Conservation (phyloP, 2,797 vertebrate species). For the Holocentrus rufus region DNA sequence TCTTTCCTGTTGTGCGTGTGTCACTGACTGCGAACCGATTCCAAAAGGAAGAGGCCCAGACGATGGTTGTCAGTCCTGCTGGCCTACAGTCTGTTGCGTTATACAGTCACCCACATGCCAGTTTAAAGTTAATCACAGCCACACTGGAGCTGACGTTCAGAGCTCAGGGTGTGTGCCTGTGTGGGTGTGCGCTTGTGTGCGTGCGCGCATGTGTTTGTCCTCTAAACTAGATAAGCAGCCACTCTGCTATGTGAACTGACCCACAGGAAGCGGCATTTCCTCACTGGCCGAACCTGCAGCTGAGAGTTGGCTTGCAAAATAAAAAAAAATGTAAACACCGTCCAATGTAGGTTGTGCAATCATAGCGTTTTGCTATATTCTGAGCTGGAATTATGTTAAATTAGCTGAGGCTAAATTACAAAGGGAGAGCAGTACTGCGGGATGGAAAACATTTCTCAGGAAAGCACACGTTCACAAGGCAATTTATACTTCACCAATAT, state of each 20-base stretch:
- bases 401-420: conserved; percentile 35
- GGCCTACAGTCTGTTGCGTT: conserved; percentile 26
- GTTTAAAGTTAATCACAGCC: conserved; percentile 56
- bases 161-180: conserved; percentile 6
- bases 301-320: background rate
- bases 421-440: background rate
- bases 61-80: conserved; percentile 32
- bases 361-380: background rate
- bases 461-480: conserved; percentile 10
- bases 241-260: conserved; percentile 38
- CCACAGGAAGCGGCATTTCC: conserved; percentile 69
- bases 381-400: conserved; percentile 12
- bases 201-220: conserved; percentile 36
- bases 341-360: conserved; percentile 10
- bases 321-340: background rate
- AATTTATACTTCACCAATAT: conserved; percentile 28
- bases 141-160: conserved; percentile 22
- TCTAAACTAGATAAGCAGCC: conserved; percentile 45
- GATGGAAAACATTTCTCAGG: conserved; percentile 39
- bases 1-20: conserved; percentile 56
- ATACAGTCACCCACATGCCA: background rate
- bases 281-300: conserved; percentile 35
- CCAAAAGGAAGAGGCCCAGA: conserved; percentile 40
- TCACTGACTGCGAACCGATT: conserved; percentile 54
- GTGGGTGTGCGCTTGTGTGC: background rate